Conservation (phyloP, 2,797 vertebrate genomes). For the Sitta carolinensis region DNA sequence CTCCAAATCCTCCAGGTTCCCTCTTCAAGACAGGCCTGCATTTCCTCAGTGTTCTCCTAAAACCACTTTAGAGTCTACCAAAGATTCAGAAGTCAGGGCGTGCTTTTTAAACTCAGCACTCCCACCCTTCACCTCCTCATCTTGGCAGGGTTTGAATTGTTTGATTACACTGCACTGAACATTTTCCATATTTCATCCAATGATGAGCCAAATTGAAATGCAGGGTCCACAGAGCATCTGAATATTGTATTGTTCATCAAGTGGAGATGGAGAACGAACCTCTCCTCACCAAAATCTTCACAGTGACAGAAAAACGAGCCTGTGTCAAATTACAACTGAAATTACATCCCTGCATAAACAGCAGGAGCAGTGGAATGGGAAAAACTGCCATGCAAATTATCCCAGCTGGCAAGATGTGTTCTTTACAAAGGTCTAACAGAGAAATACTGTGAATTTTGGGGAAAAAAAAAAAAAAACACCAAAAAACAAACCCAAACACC, state of each 20-base stretch:
- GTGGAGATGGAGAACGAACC: not conserved
- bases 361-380: not conserved
- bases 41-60: not conserved
- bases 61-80: not conserved
- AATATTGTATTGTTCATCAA: not conserved
- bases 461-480: too few species aligned
- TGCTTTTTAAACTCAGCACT: not conserved
- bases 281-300: not conserved
- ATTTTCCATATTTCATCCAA: not conserved
- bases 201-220: not conserved
- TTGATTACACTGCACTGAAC: not conserved
- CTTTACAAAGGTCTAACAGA: not conserved
- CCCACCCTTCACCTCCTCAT: not conserved
- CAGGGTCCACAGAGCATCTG: not conserved
- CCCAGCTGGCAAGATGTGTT: not conserved
- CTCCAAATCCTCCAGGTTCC: not conserved
- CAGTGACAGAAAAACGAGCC: not conserved
- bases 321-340: not conserved
- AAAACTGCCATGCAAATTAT: not conserved
- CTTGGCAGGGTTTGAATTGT: not conserved
- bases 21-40: not conserved
- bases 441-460: not conserved
- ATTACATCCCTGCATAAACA: not conserved
- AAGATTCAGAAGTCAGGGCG: not conserved
- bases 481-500: not conserved